These are phyloP conservation scores for Pycnonotus jocosus DNA, from an alignment of 2,113 vertebrate species.

Conservation along the genomic window DNA sequence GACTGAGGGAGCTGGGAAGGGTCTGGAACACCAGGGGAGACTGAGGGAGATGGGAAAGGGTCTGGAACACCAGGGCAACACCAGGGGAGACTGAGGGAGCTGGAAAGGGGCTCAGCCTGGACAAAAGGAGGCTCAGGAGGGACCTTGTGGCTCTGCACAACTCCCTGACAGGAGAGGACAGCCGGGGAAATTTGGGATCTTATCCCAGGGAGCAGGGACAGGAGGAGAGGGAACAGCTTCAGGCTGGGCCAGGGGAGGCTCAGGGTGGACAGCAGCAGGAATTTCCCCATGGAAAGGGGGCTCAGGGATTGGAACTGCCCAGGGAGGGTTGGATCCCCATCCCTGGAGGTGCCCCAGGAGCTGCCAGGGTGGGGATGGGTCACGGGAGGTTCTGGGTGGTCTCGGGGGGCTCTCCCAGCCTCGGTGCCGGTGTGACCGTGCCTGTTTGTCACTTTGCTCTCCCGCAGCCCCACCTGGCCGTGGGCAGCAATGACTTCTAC, in stretches of 20 bases:
- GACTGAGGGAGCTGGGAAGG: neutral
- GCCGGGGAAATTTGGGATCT: neutral
- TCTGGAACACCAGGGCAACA: neutral
- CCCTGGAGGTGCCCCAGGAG: neutral
- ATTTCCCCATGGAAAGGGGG: neutral
- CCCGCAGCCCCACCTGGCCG: slow-evolving; percentile 90
- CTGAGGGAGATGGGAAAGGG: neutral
- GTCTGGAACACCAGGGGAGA: neutral
- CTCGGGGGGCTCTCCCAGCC: rapidly evolving
- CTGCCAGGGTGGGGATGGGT: rapidly evolving
- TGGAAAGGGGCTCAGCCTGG: neutral
- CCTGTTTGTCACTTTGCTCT: neutral
- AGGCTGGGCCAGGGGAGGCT: neutral
- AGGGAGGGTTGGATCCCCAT: rapidly evolving
- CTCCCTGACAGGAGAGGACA: neutral
- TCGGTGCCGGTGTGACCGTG: rapidly evolving
- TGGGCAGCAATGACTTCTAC: slow-evolving; percentile 99
- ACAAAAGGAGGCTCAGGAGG: neutral
- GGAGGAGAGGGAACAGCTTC: neutral
- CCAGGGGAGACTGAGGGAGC: neutral
- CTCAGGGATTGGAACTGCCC: rapidly evolving
- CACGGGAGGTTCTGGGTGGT: rapidly evolving
- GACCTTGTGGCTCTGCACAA: neutral
- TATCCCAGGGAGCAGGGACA: neutral
- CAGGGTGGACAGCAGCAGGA: rapidly evolving